These are phyloP conservation scores for Ciona savignyi DNA, from an alignment of 23 tunicate species.

Conservation along the genomic window DNA sequence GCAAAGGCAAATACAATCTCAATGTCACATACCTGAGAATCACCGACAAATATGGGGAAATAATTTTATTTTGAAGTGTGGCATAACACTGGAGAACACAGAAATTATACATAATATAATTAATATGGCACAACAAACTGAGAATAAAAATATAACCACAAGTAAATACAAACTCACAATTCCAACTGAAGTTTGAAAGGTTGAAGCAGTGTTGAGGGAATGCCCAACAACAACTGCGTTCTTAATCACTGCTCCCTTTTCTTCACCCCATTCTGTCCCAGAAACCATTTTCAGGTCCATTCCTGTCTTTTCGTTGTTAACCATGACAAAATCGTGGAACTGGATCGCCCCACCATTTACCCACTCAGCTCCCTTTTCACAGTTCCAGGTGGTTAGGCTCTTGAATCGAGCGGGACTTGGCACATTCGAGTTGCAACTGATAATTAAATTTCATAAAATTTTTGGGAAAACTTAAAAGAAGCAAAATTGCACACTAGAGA, in stretches of 20 bases:
- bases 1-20: no score
- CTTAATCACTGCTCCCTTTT: conserved; percentile 23
- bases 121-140: no score
- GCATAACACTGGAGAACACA: no score
- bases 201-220: neutral
- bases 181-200: conserved; percentile 23
- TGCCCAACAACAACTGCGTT: conserved; percentile 48
- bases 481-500: no score
- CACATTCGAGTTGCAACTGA: conserved; percentile 34
- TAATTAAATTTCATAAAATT: neutral
- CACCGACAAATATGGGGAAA: no score
- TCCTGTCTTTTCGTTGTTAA: conserved; percentile 59
- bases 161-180: no score
- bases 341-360: conserved; percentile 93
- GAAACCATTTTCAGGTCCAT: conserved; percentile 54
- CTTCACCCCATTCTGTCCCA: conserved; percentile 34
- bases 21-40: no score
- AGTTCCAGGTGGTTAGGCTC: conserved; percentile 80
- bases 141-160: no score
- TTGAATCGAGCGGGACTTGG: conserved; percentile 73
- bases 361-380: conserved; percentile 97
- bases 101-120: no score
- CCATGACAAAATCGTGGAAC: conserved; percentile 67
- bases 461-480: neutral
- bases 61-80: no score